Evolutionary conservation across 2,888 invertebrate species (phyloP).

Genomic region (Aphidoletes aphidimyza): DNA sequence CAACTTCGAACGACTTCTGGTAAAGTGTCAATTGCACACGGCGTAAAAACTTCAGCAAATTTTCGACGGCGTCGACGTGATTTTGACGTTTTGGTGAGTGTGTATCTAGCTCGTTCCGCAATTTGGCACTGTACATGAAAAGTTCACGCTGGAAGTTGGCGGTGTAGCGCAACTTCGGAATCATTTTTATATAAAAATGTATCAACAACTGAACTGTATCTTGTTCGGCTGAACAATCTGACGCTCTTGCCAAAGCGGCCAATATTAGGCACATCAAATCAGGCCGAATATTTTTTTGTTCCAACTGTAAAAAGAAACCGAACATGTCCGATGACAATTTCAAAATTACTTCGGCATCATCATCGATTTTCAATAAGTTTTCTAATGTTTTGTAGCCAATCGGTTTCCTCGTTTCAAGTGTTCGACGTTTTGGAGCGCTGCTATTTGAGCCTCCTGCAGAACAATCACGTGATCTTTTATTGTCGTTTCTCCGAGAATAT

Average conservation of each 20-base stretch:
- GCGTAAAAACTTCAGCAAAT: slow-evolving; percentile 45
- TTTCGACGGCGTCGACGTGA: neutral
- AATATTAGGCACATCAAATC: slow-evolving; percentile 39
- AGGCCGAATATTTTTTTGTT: neutral
- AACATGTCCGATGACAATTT: slow-evolving; percentile 35
- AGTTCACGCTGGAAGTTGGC: slow-evolving; percentile 9
- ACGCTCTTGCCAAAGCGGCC: slow-evolving; percentile 25
- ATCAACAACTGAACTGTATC: neutral
- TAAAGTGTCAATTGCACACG: slow-evolving; percentile 48
- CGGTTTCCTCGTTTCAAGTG: neutral
- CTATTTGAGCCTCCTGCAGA: too few relatives aligned
- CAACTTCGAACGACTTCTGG: slow-evolving; percentile 33
- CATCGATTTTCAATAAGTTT: neutral
- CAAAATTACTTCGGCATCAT: slow-evolving; percentile 1
- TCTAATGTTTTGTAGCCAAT: slow-evolving; percentile 53
- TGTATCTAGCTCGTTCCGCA: neutral
- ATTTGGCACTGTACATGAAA: neutral
- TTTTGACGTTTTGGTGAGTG: neutral
- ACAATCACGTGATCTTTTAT: too few relatives aligned
- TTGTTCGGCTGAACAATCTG: neutral
- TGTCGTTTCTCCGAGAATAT: too few relatives aligned
- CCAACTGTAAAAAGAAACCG: slow-evolving; percentile 31
- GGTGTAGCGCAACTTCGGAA: neutral
- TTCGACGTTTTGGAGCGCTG: too few relatives aligned
- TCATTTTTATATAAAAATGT: slow-evolving; percentile 37